Evolutionary conservation across 1,140 invertebrate genomes (phyloP).

Genomic region (Drosophila mayri): DNA sequence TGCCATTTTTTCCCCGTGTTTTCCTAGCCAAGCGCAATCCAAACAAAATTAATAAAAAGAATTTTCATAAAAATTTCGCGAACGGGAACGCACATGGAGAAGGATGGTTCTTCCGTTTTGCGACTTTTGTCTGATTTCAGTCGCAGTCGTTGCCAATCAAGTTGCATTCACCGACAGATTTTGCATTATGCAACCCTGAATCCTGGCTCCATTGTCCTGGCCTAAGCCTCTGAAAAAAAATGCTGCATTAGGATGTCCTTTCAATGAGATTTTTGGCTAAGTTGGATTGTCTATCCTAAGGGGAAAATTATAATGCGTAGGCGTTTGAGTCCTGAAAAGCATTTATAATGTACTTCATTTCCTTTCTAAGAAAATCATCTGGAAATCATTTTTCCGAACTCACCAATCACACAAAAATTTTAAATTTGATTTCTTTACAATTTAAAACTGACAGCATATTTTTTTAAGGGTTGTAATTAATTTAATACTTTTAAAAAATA

Average conservation of each 20-base stretch:
- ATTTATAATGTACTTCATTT: neutral
- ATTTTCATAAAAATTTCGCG: constrained; percentile 37
- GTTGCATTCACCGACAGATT: constrained; percentile 25
- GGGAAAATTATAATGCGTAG: neutral
- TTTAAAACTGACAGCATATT: no score
- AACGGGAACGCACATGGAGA: constrained; percentile 16
- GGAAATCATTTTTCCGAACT: neutral
- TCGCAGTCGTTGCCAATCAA: constrained; percentile 30
- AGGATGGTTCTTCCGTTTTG: neutral
- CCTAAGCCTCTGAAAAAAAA: neutral
- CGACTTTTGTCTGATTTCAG: constrained; percentile 23
- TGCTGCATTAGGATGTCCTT: neutral
- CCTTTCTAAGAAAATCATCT: neutral
- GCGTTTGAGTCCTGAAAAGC: neutral
- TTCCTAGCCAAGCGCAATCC: constrained; percentile 36
- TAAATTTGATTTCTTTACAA: no score
- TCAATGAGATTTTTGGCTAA: neutral
- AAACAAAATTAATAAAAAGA: constrained; percentile 57
- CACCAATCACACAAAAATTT: no score
- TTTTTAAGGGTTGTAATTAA: no score
- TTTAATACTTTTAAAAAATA: no score
- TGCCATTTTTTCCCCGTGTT: constrained; percentile 41
- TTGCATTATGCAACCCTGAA: neutral
- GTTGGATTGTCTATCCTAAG: neutral
- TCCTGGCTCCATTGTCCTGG: constrained; percentile 11